A percentile compares a stretch with the other conserved stretches of the same genome.
Evolutionary conservation across 2,113 vertebrate genomes (phyloP).

Genomic region (Triplophysa tibetana): DNA sequence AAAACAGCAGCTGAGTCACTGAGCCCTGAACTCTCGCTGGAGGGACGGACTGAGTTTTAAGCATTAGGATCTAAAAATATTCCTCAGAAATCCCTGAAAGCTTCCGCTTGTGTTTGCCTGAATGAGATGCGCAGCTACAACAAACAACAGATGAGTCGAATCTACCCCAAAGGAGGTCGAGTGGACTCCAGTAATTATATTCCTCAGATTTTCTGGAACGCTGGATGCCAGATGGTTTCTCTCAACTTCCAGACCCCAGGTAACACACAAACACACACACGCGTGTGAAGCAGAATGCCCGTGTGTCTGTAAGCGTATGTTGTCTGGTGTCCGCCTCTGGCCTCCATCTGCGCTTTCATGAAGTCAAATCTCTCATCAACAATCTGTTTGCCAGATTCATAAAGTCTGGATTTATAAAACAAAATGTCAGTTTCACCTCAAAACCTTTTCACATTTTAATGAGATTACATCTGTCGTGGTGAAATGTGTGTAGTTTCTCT

Average conservation of each 20-base stretch:
- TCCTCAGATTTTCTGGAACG: slow-evolving; percentile 81
- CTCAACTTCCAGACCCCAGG: slow-evolving; percentile 84
- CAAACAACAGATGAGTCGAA: slow-evolving; percentile 78
- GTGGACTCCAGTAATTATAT: slow-evolving; percentile 84
- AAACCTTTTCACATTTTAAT: no score
- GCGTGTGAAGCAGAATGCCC: no score
- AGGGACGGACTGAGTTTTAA: background rate
- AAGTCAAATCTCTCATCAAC: background rate
- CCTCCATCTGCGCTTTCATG: background rate
- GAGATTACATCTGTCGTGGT: no score
- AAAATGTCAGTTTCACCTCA: no score
- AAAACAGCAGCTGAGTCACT: background rate
- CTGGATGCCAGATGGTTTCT: slow-evolving; percentile 79
- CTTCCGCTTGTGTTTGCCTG: slow-evolving; percentile 18
- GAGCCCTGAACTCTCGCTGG: background rate
- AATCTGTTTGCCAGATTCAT: background rate
- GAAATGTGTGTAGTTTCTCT: no score
- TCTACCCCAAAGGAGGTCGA: slow-evolving; percentile 80
- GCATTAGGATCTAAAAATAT: slow-evolving; percentile 3
- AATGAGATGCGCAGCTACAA: slow-evolving; percentile 68
- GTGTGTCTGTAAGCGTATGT: background rate
- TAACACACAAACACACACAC: slow-evolving; percentile 45
- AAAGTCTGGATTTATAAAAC: background rate
- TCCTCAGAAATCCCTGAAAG: background rate
- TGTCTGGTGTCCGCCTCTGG: background rate